Percentiles rank a stretch among this genome's conserved stretches.
phyloP scores from a whole-genome alignment of 2,797 vertebrate genomes.

The Sebastes itinus region DNA sequence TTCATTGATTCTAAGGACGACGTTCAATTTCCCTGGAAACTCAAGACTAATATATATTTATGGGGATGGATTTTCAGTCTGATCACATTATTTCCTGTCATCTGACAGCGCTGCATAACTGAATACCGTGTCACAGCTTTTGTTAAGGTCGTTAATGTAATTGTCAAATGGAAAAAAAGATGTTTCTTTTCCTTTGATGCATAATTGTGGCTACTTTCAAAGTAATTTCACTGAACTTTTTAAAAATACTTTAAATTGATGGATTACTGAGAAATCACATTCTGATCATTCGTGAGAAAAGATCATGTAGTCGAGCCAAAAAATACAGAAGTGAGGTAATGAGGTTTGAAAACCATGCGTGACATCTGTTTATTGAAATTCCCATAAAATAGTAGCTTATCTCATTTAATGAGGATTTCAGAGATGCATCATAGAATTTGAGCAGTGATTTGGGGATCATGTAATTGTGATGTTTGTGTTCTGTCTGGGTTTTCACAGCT shows the following conservation, averaged over 20 bases:
- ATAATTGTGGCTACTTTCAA: background rate
- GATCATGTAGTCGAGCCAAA: background rate
- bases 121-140: background rate
- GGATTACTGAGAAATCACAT: background rate
- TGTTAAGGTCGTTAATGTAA: background rate
- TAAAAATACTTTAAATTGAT: background rate
- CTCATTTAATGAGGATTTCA: background rate
- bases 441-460: conserved; percentile 2
- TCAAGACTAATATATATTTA: background rate
- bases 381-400: background rate
- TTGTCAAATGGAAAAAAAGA: background rate
- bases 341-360: background rate
- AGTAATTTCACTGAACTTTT: background rate
- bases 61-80: background rate
- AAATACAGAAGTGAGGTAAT: background rate
- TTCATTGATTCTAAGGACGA: background rate
- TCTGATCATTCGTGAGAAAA: background rate
- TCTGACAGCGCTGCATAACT: background rate
- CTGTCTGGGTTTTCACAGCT: conserved; percentile 31
- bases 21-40: conserved; percentile 6
- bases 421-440: background rate
- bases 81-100: background rate
- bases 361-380: background rate
- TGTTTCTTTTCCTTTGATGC: background rate
- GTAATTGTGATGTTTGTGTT: conserved; percentile 36